Conservation (phyloP, 2,113 vertebrate genomes). For the Ariopsis seemanni region DNA sequence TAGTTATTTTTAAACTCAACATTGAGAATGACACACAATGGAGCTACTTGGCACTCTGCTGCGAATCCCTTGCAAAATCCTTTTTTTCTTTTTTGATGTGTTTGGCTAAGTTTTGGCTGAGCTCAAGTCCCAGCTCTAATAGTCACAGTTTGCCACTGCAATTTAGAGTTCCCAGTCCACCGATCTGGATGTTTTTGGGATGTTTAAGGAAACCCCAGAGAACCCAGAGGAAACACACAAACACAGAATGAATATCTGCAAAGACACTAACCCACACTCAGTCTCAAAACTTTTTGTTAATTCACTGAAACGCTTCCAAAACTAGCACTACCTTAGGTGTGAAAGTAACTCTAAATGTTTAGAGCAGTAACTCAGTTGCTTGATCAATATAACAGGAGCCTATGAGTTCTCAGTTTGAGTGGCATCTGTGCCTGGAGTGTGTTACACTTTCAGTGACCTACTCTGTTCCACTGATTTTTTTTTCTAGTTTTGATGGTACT, state of each 20-base stretch:
- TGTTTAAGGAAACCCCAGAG: not conserved
- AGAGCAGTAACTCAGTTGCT: conserved; percentile 17
- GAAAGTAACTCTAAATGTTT: not conserved
- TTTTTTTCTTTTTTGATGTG: no score
- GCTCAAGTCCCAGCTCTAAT: no score
- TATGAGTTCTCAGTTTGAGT: conserved; percentile 21
- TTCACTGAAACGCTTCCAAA: not conserved
- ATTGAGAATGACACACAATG: no score
- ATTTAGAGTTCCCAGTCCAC: not conserved
- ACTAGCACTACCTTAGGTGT: not conserved
- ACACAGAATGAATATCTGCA: not conserved
- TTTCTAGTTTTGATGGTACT: conserved; percentile 39
- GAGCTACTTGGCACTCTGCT: no score
- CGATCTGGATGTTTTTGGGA: not conserved
- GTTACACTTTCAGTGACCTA: conserved; percentile 1
- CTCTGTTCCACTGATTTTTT: conserved; percentile 25
- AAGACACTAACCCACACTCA: not conserved
- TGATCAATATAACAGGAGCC: conserved; percentile 39
- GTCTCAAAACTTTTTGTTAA: not conserved
- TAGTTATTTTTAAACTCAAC: no score
- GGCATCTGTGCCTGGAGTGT: not conserved
- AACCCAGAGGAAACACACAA: not conserved
- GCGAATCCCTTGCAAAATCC: no score
- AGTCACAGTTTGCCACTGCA: no score
- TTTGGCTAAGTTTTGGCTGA: no score